A percentile compares a stretch with the other conserved stretches of the same genome.
These are phyloP conservation scores for Eremobia ochroleuca DNA, from an alignment of 2,888 invertebrate genomes.

Conservation along the genomic window DNA sequence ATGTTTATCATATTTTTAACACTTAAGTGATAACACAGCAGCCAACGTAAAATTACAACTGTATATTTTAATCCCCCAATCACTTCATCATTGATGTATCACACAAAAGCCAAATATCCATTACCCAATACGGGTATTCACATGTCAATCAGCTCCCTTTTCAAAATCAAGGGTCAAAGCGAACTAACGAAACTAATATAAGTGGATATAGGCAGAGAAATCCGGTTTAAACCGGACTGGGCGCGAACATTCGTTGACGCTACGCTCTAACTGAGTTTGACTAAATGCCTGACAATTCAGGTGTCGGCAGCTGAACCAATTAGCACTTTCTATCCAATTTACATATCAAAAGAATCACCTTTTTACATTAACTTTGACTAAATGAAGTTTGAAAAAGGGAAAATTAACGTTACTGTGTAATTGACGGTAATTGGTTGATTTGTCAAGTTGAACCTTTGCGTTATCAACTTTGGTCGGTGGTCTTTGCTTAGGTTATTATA, in stretches of 20 bases:
- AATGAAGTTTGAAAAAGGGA: conserved; percentile 64
- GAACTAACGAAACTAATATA: conserved; percentile 72
- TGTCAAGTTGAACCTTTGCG: conserved; percentile 2
- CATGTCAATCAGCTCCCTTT: conserved; percentile 68
- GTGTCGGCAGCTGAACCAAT: conserved; percentile 71
- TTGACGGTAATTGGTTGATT: conserved; percentile 44
- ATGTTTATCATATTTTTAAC: neutral
- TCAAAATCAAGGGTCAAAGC: conserved; percentile 70
- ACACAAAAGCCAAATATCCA: conserved; percentile 42
- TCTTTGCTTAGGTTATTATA: conserved; percentile 1
- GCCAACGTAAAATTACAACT: neutral
- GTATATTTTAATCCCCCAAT: neutral
- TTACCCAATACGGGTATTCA: conserved; percentile 35
- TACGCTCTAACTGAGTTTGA: conserved; percentile 62
- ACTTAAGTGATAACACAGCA: neutral
- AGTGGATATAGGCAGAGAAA: conserved; percentile 73
- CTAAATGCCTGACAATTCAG: conserved; percentile 64
- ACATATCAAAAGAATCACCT: conserved; percentile 76
- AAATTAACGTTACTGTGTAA: conserved; percentile 50
- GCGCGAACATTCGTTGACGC: conserved; percentile 52
- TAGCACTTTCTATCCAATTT: conserved; percentile 73
- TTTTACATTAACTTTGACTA: conserved; percentile 65
- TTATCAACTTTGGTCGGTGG: conserved; percentile 1
- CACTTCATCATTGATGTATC: neutral
- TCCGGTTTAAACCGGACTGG: conserved; percentile 74